Evolutionary conservation across 2,113 vertebrate species (phyloP).

Genomic region (Sula dactylatra): DNA sequence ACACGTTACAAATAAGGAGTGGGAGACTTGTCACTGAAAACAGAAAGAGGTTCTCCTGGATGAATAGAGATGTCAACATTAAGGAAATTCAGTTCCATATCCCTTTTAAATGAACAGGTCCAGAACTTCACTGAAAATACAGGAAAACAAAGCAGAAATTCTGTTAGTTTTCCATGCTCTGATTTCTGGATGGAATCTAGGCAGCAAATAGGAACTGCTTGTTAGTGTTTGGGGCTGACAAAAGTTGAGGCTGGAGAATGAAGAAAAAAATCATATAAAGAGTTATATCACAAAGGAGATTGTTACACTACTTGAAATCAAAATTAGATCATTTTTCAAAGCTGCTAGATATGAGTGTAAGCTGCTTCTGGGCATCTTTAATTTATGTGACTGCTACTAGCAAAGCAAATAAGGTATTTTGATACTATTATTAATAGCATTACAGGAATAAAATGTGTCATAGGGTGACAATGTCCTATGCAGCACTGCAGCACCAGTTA

Average conservation of each 20-base stretch:
- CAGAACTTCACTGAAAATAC: not conserved
- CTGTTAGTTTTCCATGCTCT: not conserved
- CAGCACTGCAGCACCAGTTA: not conserved
- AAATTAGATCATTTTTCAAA: conserved; percentile 68
- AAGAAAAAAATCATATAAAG: not conserved
- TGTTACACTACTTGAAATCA: conserved; percentile 42
- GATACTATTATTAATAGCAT: conserved; percentile 46
- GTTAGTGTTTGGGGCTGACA: not conserved
- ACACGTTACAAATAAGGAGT: not conserved
- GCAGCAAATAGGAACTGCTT: not conserved
- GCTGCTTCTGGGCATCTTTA: conserved; percentile 49
- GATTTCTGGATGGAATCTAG: not conserved
- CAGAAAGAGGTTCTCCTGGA: not conserved
- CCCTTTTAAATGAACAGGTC: not conserved
- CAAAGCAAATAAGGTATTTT: conserved; percentile 62
- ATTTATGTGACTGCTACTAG: conserved; percentile 56
- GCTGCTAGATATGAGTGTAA: conserved; percentile 41
- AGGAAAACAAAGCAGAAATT: not conserved
- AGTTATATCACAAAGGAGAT: not conserved
- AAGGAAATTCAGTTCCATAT: not conserved
- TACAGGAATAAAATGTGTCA: conserved; percentile 49
- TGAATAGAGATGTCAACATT: not conserved
- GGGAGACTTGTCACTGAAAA: not conserved
- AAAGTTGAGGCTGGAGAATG: not conserved
- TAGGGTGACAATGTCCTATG: not conserved